These are phyloP conservation scores for Rhynchotus rufescens DNA, from an alignment of 2,797 vertebrate genomes.

Conservation along the genomic window DNA sequence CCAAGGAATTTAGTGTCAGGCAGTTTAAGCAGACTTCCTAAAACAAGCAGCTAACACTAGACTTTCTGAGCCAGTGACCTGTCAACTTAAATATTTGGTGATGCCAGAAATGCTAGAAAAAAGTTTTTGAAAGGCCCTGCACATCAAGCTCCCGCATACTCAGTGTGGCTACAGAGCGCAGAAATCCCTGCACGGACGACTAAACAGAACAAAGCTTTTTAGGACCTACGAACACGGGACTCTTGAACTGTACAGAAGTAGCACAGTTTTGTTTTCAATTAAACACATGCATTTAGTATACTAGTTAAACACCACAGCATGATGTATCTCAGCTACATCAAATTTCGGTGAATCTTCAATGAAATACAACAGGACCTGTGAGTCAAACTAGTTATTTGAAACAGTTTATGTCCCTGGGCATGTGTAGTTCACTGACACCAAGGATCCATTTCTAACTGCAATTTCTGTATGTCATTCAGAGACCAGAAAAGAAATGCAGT, in stretches of 20 bases:
- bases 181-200: background rate
- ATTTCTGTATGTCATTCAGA: background rate
- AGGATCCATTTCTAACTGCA: background rate
- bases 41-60: background rate
- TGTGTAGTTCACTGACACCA: background rate
- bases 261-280: background rate
- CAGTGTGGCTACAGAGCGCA: too few species aligned
- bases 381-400: background rate
- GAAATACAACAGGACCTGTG: background rate
- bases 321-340: too few species aligned
- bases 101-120: background rate
- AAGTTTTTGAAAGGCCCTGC: background rate
- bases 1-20: background rate
- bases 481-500: background rate
- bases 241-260: background rate
- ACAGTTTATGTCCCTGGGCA: background rate
- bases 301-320: background rate
- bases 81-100: background rate
- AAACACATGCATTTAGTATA: background rate
- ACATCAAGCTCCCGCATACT: background rate
- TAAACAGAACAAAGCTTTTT: background rate
- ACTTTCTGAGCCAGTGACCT: background rate
- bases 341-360: background rate
- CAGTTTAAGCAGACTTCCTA: background rate
- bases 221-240: background rate